Conservation (phyloP, 2,888 invertebrate species). For the Stenolophus ochropezus region DNA sequence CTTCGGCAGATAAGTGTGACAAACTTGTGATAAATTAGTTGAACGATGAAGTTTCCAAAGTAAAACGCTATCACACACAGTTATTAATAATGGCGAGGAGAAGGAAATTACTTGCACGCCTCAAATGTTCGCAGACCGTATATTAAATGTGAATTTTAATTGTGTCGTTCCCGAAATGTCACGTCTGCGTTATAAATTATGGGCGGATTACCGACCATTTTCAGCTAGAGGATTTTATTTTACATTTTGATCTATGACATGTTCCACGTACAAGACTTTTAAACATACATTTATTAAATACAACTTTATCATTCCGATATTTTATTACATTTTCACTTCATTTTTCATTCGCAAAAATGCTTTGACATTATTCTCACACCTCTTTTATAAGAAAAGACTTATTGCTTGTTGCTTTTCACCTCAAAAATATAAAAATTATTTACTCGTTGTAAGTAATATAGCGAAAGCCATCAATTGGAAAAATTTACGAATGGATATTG, state of each 20-base stretch:
- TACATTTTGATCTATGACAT: slow-evolving; percentile 17
- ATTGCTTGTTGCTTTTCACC: too few relatives aligned
- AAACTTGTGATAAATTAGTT: slow-evolving; percentile 55
- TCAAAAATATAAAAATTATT: too few relatives aligned
- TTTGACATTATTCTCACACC: too few relatives aligned
- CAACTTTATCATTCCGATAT: not conserved
- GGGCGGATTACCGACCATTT: slow-evolving; percentile 42
- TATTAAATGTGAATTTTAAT: slow-evolving; percentile 55
- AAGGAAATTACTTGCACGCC: slow-evolving; percentile 49
- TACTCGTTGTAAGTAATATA: too few relatives aligned
- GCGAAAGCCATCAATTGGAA: too few relatives aligned
- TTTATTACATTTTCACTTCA: not conserved
- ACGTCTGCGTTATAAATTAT: slow-evolving; percentile 40
- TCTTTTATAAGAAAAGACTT: too few relatives aligned
- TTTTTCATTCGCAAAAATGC: too few relatives aligned
- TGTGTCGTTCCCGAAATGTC: slow-evolving; percentile 48
- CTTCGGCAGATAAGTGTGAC: slow-evolving; percentile 49
- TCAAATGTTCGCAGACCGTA: slow-evolving; percentile 45
- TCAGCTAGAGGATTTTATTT: slow-evolving; percentile 38
- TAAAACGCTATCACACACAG: slow-evolving; percentile 52
- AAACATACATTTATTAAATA: slow-evolving; percentile 1
- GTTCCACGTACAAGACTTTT: not conserved
- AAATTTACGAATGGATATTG: too few relatives aligned
- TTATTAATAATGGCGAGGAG: slow-evolving; percentile 47
- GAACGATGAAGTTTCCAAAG: slow-evolving; percentile 44